Percentiles rank a stretch among this genome's conserved stretches.
Evolutionary conservation across 2,888 invertebrate species (phyloP).

Genomic region (Meghimatium bilineatum): DNA sequence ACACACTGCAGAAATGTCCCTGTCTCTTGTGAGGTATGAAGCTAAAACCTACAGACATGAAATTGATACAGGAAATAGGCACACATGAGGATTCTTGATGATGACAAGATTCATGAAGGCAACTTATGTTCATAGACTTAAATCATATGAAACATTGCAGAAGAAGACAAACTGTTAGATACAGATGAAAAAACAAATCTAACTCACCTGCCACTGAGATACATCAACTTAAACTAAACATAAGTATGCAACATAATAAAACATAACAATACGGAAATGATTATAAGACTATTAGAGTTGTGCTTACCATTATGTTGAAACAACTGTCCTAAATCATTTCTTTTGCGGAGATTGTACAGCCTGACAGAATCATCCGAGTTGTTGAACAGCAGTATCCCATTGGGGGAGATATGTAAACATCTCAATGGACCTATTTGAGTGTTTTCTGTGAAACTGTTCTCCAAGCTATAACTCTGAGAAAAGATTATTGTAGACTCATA

Average conservation of each 20-base stretch:
- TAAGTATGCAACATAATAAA: too few relatives aligned
- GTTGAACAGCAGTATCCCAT: slow-evolving; percentile 87
- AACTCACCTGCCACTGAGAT: not conserved
- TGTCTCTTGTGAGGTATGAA: too few relatives aligned
- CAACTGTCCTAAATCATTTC: slow-evolving; percentile 88
- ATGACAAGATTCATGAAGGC: too few relatives aligned
- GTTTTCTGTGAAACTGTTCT: slow-evolving; percentile 91
- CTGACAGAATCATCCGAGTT: slow-evolving; percentile 92
- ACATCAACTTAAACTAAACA: not conserved
- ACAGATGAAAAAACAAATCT: not conserved
- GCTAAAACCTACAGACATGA: too few relatives aligned
- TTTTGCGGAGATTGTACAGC: slow-evolving; percentile 87
- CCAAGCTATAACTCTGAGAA: slow-evolving; percentile 80
- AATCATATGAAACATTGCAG: too few relatives aligned
- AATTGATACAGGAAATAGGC: too few relatives aligned
- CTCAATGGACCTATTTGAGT: slow-evolving; percentile 89
- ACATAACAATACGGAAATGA: not conserved
- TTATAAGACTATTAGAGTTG: not conserved
- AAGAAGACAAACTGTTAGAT: not conserved
- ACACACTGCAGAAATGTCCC: too few relatives aligned
- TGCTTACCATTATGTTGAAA: slow-evolving; percentile 86
- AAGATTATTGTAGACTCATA: not conserved
- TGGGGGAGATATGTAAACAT: slow-evolving; percentile 83
- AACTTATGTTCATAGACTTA: too few relatives aligned
- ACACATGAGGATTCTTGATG: too few relatives aligned